A percentile compares a stretch with the other conserved stretches of the same genome.
These are phyloP conservation scores for Anguilla megastoma DNA, from an alignment of 2,797 vertebrate genomes.

Conservation along the genomic window DNA sequence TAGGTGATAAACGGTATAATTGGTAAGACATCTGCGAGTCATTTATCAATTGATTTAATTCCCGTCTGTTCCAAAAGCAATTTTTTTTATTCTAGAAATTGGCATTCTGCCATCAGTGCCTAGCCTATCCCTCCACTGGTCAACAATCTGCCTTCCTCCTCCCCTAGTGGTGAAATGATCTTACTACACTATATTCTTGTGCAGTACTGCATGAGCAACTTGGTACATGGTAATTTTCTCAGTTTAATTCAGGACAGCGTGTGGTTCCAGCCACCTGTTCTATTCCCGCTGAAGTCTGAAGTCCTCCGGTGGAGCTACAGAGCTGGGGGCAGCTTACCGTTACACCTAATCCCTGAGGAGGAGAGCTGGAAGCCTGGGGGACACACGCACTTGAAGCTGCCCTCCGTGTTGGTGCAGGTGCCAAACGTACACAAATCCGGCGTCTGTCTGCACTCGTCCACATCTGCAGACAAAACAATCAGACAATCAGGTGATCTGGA, in stretches of 20 bases:
- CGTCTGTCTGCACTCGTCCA: slow-evolving; percentile 86
- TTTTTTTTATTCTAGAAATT: not conserved
- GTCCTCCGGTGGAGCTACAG: not conserved
- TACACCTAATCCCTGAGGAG: slow-evolving; percentile 84
- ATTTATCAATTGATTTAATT: not conserved
- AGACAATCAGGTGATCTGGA: not conserved
- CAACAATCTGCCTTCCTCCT: not conserved
- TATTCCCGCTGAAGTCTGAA: not conserved
- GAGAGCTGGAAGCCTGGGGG: slow-evolving; percentile 89
- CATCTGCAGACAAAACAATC: slow-evolving; percentile 75
- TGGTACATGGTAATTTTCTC: too few relatives aligned
- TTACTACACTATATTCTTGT: too few relatives aligned
- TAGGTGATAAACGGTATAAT: not conserved
- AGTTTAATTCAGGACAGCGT: not conserved
- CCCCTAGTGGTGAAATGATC: not conserved
- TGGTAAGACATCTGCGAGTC: not conserved
- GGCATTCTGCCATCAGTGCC: not conserved
- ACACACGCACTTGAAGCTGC: slow-evolving; percentile 90
- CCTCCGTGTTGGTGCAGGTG: slow-evolving; percentile 88
- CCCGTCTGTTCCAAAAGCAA: not conserved
- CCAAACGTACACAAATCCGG: slow-evolving; percentile 88
- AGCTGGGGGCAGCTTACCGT: slow-evolving; percentile 73
- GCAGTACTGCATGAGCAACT: too few relatives aligned
- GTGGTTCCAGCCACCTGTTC: not conserved
- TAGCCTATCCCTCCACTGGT: not conserved